Evolutionary conservation across 2,888 invertebrate species (phyloP), one percentile per base, ranked within the genome.

Genomic region (Teleiodes luculella): DNA sequence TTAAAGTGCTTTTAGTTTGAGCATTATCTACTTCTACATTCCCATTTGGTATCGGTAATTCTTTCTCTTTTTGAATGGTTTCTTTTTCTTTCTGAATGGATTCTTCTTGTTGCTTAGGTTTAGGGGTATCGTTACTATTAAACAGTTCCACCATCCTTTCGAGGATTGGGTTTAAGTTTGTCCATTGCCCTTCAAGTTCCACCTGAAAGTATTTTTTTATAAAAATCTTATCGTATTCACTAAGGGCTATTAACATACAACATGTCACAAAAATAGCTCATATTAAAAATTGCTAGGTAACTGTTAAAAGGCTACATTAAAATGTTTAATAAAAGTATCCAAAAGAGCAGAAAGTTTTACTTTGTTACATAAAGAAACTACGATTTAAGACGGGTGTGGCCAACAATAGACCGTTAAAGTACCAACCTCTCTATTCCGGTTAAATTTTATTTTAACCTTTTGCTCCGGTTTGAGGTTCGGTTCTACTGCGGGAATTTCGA

Each of bases 161-260:
- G 11, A 87, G 53, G 0, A 80, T 74, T 0, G 83, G 80, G 51
- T 80, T 72, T 8, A 87, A 68, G 45, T 80, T 76, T 0, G 78
- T 70, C 85, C 83, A 83, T 36, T 74, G 76, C 0, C 86, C 86
- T 72, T 86, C 85, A 7, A 87, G 52, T 49, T 82, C 71, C 59
- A 81, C 81, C 86, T 86, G 58, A 3, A 65, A 63, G 24, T 24
- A 24, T 4, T 24, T 24, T 24, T 24, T 4, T 24, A 24, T 24
- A 4, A 4, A 24, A 24, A 4, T 4, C 6, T 4, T 24, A 6
- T 24, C 6, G 24, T 24, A 24, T 24, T 24, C 3, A 6, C 24
- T 24, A 3, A 24, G 24, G n/a, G n/a, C n/a, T n/a, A n/a, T n/a
- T n/a, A n/a, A n/a, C n/a, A n/a, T n/a, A n/a, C n/a, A n/a, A n/a